A percentile compares a stretch with the other conserved stretches of the same genome.
These are phyloP conservation scores for Cerceris rybyensis DNA, from an alignment of 2,888 invertebrate genomes.

Conservation along the genomic window DNA sequence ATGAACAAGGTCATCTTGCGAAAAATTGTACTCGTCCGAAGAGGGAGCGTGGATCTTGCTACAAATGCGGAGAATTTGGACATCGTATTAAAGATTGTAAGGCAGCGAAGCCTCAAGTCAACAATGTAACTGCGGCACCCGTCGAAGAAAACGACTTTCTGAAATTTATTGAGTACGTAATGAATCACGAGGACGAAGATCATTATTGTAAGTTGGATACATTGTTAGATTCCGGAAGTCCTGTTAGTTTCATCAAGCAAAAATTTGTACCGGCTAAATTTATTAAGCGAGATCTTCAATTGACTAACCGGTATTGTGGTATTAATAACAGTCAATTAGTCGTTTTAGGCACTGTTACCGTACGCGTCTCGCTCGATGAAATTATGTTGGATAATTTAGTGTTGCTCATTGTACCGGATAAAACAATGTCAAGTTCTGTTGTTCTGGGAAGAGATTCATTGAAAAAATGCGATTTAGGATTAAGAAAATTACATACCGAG, in stretches of 20 bases:
- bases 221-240: conserved; percentile 24
- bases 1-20: conserved; percentile 11
- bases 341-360: background rate
- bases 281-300: background rate
- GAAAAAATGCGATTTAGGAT: background rate
- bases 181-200: background rate
- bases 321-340: background rate
- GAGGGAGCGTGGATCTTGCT: conserved; percentile 8
- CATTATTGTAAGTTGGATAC: background rate
- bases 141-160: background rate
- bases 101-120: background rate
- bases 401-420: background rate
- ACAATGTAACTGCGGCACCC: background rate
- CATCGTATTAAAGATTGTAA: background rate
- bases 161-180: background rate
- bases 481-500: background rate
- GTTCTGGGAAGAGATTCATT: conserved; percentile 1
- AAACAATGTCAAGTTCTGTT: conserved; percentile 1
- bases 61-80: conserved; percentile 2
- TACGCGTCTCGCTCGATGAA: background rate
- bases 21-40: background rate
- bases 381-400: conserved; percentile 20
- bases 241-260: conserved; percentile 3
- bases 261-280: background rate
- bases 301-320: background rate